Conservation (phyloP, 2,888 invertebrate species). For the Drosophila putrida region DNA sequence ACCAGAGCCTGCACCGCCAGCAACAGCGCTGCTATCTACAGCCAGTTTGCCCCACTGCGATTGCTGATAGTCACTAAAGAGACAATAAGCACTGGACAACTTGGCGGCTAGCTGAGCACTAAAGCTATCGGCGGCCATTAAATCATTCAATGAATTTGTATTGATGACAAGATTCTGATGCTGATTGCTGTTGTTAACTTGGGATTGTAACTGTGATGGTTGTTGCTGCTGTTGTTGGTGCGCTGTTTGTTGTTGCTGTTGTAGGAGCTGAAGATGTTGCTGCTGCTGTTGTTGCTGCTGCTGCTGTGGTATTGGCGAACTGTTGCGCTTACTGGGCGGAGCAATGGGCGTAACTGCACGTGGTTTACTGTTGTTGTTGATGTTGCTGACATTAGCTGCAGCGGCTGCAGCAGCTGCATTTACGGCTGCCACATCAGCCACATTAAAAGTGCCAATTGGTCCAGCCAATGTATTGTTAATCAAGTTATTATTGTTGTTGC, state of each 20-base stretch:
- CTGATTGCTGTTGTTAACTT: constrained; percentile 41
- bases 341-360: constrained; percentile 85
- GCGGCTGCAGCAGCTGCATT: constrained; percentile 80
- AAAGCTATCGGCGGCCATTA: constrained; percentile 71
- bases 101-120: constrained; percentile 82
- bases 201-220: constrained; percentile 40
- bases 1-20: constrained; percentile 51
- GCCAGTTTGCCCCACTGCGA: constrained; percentile 86
- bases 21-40: constrained; percentile 57
- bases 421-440: constrained; percentile 84
- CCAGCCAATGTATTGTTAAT: constrained; percentile 82
- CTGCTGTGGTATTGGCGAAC: constrained; percentile 58
- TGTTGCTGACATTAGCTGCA: constrained; percentile 44
- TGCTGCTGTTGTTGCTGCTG: constrained; percentile 29
- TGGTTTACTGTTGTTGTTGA: constrained; percentile 41
- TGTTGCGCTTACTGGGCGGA: constrained; percentile 73
- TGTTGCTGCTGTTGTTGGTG: constrained; percentile 31
- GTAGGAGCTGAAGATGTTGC: constrained; percentile 5
- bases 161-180: constrained; percentile 77
- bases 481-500: constrained; percentile 56
- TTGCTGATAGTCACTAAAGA: constrained; percentile 91
- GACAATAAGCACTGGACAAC: constrained; percentile 90
- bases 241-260: constrained; percentile 21
- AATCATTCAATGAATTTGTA: constrained; percentile 64
- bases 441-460: constrained; percentile 83